A percentile compares a stretch with the other conserved stretches of the same genome.
Evolutionary conservation across 2,113 vertebrate genomes (phyloP).

Genomic region (Xenopus laevis): DNA sequence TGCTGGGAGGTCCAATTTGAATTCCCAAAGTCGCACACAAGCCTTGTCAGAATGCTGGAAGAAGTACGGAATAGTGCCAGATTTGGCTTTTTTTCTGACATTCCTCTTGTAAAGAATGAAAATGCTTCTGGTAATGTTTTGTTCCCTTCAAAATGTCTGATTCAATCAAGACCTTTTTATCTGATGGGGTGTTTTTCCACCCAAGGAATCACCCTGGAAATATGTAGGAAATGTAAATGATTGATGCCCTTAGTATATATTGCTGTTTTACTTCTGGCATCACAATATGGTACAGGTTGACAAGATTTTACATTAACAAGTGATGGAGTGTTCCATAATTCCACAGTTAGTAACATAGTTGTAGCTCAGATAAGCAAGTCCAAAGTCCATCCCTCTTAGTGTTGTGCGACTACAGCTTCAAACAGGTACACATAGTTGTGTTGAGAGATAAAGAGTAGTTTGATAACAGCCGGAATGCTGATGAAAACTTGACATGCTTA

Average conservation of each 20-base stretch:
- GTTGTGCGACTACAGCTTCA: too few relatives aligned
- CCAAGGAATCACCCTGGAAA: not conserved
- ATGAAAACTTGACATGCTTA: too few relatives aligned
- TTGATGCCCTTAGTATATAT: not conserved
- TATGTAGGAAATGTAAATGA: conserved; percentile 11
- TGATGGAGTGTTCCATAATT: too few relatives aligned
- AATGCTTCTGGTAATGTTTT: not conserved
- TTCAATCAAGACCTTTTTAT: conserved; percentile 14
- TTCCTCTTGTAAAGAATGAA: conserved; percentile 49
- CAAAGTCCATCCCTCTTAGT: conserved; percentile 13
- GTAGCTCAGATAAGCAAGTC: conserved; percentile 14
- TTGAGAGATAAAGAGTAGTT: too few relatives aligned
- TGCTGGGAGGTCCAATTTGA: conserved; percentile 75
- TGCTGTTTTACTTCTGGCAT: not conserved
- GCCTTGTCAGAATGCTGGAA: conserved; percentile 71
- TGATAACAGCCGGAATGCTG: too few relatives aligned
- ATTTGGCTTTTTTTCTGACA: conserved; percentile 54
- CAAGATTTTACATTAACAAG: conserved; percentile 21
- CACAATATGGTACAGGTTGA: conserved; percentile 8
- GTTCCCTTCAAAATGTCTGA: not conserved
- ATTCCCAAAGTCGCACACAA: conserved; percentile 68
- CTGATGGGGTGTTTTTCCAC: not conserved
- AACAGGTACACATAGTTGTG: too few relatives aligned
- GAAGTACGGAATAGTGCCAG: conserved; percentile 64
- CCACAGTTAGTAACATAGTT: too few relatives aligned